Conservation (phyloP, 2,113 vertebrate species). For the Syrrhaptes paradoxus region DNA sequence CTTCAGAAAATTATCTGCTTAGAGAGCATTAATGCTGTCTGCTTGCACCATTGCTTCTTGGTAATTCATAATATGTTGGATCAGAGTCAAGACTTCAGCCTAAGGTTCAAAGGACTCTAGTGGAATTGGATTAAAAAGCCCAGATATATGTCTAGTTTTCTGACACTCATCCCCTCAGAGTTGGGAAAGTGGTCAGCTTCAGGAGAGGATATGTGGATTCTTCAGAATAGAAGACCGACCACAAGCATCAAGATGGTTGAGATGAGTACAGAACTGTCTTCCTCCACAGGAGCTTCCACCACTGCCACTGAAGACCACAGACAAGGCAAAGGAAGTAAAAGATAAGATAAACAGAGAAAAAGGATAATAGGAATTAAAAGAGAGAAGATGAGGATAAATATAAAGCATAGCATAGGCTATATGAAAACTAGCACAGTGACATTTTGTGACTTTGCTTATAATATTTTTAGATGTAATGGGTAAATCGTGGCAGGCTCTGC, state of each 20-base stretch:
- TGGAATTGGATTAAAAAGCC: background rate
- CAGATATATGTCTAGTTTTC: background rate
- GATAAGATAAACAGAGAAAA: background rate
- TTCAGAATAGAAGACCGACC: background rate
- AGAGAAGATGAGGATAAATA: background rate
- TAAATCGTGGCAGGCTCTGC: background rate
- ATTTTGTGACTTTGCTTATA: background rate
- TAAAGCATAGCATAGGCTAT: background rate
- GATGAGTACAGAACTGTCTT: background rate
- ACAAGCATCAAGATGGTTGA: background rate
- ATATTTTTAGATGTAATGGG: background rate
- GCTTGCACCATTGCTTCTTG: background rate
- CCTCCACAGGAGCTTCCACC: background rate
- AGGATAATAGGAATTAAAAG: background rate
- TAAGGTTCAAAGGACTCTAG: background rate
- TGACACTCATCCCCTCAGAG: background rate
- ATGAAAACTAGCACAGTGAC: background rate
- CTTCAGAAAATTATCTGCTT: background rate
- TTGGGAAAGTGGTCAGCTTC: background rate
- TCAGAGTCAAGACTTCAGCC: background rate
- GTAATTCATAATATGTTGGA: background rate
- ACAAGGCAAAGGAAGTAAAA: background rate
- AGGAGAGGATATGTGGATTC: background rate
- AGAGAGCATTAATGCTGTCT: background rate
- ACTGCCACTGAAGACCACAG: background rate